These are phyloP conservation scores for Embiotoca jacksoni DNA, from an alignment of 2,113 vertebrate genomes.

Conservation along the genomic window DNA sequence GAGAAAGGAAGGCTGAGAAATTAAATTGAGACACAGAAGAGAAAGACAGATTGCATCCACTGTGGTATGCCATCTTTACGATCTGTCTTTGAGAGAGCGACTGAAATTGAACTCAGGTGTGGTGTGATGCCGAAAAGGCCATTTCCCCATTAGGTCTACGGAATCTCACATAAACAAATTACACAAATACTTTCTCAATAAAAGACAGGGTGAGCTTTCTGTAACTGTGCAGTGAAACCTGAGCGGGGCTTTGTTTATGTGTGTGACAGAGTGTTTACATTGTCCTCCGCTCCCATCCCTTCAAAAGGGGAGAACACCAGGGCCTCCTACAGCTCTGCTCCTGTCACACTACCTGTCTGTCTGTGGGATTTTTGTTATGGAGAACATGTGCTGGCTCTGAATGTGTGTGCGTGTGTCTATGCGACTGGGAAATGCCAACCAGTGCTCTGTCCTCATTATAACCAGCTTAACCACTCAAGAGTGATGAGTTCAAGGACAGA, in stretches of 20 bases:
- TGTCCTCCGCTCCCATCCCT: constrained; percentile 72
- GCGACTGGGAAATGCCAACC: constrained; percentile 45
- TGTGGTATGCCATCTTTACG: constrained; percentile 80
- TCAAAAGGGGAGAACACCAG: constrained; percentile 63
- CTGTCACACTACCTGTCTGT: constrained; percentile 78
- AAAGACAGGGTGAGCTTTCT: constrained; percentile 65
- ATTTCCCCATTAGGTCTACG: constrained; percentile 77
- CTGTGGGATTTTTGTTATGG: constrained; percentile 66
- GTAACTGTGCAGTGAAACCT: constrained; percentile 71
- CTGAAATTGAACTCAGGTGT: constrained; percentile 83
- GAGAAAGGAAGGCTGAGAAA: constrained; percentile 54
- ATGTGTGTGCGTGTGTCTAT: constrained; percentile 21
- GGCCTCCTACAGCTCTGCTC: constrained; percentile 63
- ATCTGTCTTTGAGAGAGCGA: constrained; percentile 73
- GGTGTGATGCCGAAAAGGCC: constrained; percentile 70
- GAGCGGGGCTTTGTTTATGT: constrained; percentile 79
- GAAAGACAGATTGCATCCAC: constrained; percentile 63
- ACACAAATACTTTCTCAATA: constrained; percentile 80
- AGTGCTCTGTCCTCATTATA: constrained; percentile 52
- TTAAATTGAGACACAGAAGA: constrained; percentile 63
- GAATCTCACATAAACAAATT: constrained; percentile 83
- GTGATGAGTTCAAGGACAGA: constrained; percentile 59
- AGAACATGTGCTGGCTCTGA: constrained; percentile 69
- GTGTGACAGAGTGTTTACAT: constrained; percentile 81
- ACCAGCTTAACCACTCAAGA: constrained; percentile 44